Evolutionary conservation across 2,113 vertebrate species (phyloP), one percentile per base, ranked within the genome.

Genomic region (Podarcis cretensis): DNA sequence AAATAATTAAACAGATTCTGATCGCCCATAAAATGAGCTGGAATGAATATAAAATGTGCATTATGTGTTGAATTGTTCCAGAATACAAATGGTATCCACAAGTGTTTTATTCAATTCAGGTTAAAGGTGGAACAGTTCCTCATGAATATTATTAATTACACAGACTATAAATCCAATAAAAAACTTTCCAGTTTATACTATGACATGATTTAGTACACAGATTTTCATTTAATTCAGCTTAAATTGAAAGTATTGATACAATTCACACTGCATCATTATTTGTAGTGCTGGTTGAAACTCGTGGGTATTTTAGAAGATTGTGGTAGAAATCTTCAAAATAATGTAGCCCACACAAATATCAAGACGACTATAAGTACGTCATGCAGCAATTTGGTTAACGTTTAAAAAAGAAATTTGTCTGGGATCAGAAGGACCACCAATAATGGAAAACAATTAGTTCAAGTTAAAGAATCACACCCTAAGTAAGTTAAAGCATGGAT

Each of bases 171-270:
- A 83, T 92, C 87, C n/a, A 89, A 54, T 74, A 94, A 91, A 89
- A 32, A 95, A 85, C 54, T 84, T 91, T 87, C 79, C 86, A 92
- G 86, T 93, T 54, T 95, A 94, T 89, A 91, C n/a, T 83, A 83
- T 69, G 84, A 87, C 74, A 90, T 87, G 86, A 94, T 94, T 91
- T 92, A 95, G 90, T 80, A 87, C 35, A 91, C 0, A 87, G 81
- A 84, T 79, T 94, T 95, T 93, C 27, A 93, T 35, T 89, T 94
- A 92, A 95, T 89, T 94, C 85, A 86, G 92, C 93, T 87, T 86
- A 81, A 95, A 92, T 78, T 6, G 32, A 91, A 63, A 87, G 92
- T 87, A 69, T 92, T 93, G 40, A 90, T 59, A 85, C 88, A 92
- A 1, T 89, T 65, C 90, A 82, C 81, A 65, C 82, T 91, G 84